A percentile compares a stretch with the other conserved stretches of the same genome.
Conservation (phyloP, 2,113 vertebrate genomes). For the Furnarius figulus region DNA sequence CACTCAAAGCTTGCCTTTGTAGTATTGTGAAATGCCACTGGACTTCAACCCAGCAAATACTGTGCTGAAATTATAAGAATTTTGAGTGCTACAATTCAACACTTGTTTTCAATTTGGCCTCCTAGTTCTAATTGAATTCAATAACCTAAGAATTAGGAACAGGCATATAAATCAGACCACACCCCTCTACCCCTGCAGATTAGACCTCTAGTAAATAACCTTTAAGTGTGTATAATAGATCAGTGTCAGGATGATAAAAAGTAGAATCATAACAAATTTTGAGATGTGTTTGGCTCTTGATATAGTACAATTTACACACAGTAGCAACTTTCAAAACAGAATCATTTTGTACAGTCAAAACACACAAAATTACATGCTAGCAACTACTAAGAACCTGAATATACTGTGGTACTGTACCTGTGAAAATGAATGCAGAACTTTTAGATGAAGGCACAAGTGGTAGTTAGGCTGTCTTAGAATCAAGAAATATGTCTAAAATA, state of each 20-base stretch:
- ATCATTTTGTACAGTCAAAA: not conserved
- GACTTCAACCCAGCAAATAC: not conserved
- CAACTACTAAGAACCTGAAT: not conserved
- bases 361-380: not conserved
- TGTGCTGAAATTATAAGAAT: not conserved
- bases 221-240: fast-evolving
- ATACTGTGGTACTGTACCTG: not conserved
- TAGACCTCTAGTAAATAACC: not conserved
- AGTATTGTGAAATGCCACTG: not conserved
- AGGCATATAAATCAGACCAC: not conserved
- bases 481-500: not conserved
- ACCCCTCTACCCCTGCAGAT: not conserved
- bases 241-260: not conserved
- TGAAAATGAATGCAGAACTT: not conserved
- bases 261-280: not conserved
- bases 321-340: not conserved
- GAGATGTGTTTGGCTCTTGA: not conserved
- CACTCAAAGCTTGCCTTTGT: not conserved
- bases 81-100: not conserved
- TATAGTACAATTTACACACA: not conserved
- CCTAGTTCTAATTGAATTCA: not conserved
- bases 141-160: not conserved
- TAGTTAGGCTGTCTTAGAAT: not conserved
- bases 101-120: not conserved
- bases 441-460: not conserved